These are phyloP conservation scores for Ancistrus triradiatus DNA, from an alignment of 2,113 vertebrate species.

Conservation along the genomic window DNA sequence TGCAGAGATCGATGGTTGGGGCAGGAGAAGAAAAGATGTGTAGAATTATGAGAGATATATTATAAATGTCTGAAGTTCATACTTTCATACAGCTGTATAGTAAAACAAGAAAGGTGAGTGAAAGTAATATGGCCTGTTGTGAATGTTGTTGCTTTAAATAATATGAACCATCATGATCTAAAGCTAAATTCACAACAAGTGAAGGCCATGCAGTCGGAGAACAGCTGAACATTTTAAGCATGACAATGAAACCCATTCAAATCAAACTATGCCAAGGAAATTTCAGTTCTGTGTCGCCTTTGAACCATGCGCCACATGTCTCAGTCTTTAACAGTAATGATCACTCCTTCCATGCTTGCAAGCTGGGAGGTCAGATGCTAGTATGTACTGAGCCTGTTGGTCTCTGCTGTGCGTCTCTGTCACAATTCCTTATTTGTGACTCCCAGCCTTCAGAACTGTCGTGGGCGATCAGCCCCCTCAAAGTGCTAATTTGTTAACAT, in stretches of 20 bases:
- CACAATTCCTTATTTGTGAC: slow-evolving; percentile 24
- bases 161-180: too few relatives aligned
- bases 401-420: slow-evolving; percentile 31
- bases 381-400: slow-evolving; percentile 16
- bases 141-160: too few relatives aligned
- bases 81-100: too few relatives aligned
- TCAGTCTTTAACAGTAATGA: slow-evolving; percentile 30
- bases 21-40: slow-evolving; percentile 19
- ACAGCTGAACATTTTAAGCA: too few relatives aligned
- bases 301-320: slow-evolving; percentile 12
- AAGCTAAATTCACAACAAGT: too few relatives aligned
- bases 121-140: too few relatives aligned
- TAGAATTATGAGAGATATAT: slow-evolving; percentile 12
- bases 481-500: slow-evolving; percentile 69
- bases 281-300: slow-evolving; percentile 3
- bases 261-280: slow-evolving; percentile 1
- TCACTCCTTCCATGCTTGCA: slow-evolving; percentile 15
- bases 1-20: slow-evolving; percentile 18
- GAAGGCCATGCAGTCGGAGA: too few relatives aligned
- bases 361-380: slow-evolving; percentile 20
- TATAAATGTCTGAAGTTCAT: slow-evolving; percentile 23
- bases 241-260: too few relatives aligned
- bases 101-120: too few relatives aligned
- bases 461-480: slow-evolving; percentile 39
- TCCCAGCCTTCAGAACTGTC: slow-evolving; percentile 20